Evolutionary conservation across 2,113 vertebrate species (phyloP).

Genomic region (Mastomys coucha): DNA sequence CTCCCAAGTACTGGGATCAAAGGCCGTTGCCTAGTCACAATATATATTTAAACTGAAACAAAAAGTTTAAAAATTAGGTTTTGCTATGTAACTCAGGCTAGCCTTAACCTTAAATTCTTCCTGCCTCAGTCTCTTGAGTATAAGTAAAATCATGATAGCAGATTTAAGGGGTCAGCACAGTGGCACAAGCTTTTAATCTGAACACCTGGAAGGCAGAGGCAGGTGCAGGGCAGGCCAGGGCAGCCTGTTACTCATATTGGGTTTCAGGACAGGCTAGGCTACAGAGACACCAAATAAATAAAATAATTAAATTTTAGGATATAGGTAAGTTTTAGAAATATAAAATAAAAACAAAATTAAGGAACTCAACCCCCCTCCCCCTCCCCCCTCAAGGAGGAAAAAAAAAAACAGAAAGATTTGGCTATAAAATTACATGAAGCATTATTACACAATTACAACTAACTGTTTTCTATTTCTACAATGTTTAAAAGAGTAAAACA

Average conservation of each 20-base stretch:
- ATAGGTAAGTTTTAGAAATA: neutral
- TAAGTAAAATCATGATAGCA: neutral
- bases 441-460: slow-evolving; percentile 35
- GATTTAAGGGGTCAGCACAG: neutral
- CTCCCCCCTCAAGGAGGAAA: too few species aligned
- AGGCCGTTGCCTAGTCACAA: neutral
- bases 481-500: slow-evolving; percentile 12
- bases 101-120: neutral
- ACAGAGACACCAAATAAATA: neutral
- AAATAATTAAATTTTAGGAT: neutral
- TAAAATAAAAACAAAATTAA: neutral
- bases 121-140: neutral
- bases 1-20: too few species aligned
- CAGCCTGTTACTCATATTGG: neutral
- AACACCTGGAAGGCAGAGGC: neutral
- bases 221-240: neutral
- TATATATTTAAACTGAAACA: neutral
- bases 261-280: neutral
- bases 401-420: neutral
- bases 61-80: neutral
- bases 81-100: neutral
- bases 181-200: neutral
- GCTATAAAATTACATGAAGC: slow-evolving; percentile 51
- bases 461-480: slow-evolving; percentile 29
- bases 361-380: neutral